Base-by-base conservation (phyloP, 2,888 invertebrate genomes). In the Arctia plantaginis region DNA sequence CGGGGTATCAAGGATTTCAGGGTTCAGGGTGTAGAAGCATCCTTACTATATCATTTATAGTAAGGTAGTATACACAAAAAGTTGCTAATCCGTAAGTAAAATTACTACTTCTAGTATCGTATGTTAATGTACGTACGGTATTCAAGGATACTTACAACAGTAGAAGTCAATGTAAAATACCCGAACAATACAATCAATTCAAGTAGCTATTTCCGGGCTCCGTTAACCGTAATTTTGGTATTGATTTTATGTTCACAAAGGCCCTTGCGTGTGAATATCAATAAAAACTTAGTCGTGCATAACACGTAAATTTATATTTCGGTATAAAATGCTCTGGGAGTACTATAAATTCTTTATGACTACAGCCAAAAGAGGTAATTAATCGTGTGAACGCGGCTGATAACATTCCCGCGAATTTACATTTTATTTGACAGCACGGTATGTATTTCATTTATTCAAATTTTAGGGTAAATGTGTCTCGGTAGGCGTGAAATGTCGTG, bases 261-360 rank as follows among this genome's bases (percentile, higher is more conserved):
- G 41, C 30, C 62, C 27, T 70, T 62, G 70, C 70, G 70, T 62
- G 70, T 70, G 70, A 70, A 62, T 44, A 70, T 62, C 70, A 70
- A 70, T 70, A 62, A 62, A 70, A 70, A 62, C 62, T 70, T 72
- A 30, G 59, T 30, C 35, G 59, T 10, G 15, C 41, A 44, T 72
- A 62, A n/a, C 70, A 62, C 66, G 73, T 66, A 69, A 69, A 35
- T n/a, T 69, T 47, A 44, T 47, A 69, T 69, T 35, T 67, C 15
- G 67, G n/a, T 44, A 30, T 51, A 39, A 59, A 51, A 72, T n/a
- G 39, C 62, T 66, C 41, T 23, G 18, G 27, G n/a, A 70, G 65
- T 64, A 65, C 3, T 15, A 66, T 55, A 51, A 41, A 70, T 33
- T 62, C n/a, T 70, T 70, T 70, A 70, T 44, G 59, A 59, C 27